Conservation (phyloP, 2,113 vertebrate species). For the Procavia capensis region DNA sequence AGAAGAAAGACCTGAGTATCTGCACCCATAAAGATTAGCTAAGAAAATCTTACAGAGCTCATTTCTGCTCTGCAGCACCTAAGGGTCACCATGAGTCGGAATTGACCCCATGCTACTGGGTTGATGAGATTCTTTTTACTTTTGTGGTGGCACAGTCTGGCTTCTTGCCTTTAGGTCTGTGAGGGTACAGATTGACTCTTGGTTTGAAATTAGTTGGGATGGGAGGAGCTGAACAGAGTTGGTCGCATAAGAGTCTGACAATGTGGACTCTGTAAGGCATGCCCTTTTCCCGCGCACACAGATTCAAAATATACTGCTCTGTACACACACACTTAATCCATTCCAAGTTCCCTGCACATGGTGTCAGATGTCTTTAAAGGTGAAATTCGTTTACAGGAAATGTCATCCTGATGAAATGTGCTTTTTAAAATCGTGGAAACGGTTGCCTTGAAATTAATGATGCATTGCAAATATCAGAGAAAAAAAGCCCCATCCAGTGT, state of each 20-base stretch:
- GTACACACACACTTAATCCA: background rate
- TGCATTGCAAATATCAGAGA: constrained; percentile 87
- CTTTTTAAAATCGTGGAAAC: constrained; percentile 83
- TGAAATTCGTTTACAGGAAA: constrained; percentile 85
- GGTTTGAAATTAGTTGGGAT: background rate
- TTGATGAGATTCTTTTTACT: background rate
- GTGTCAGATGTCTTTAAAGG: constrained; percentile 85
- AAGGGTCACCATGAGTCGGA: background rate
- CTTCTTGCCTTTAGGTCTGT: background rate
- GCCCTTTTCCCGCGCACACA: background rate
- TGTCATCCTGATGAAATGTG: constrained; percentile 86
- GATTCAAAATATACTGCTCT: constrained; percentile 18
- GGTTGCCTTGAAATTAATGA: constrained; percentile 87
- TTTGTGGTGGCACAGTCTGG: accelerated
- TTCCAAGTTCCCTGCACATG: constrained; percentile 58
- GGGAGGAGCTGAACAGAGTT: background rate
- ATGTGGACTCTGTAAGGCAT: background rate
- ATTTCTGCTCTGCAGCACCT: background rate
- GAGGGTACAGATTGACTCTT: background rate
- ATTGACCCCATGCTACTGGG: background rate
- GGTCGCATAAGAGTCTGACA: background rate
- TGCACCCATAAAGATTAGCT: background rate
- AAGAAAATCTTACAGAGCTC: background rate
- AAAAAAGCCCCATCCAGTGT: constrained; percentile 79
- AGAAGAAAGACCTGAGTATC: background rate